phyloP scores from a whole-genome alignment of 2,888 invertebrate species.

The Conistra vaccinii region DNA sequence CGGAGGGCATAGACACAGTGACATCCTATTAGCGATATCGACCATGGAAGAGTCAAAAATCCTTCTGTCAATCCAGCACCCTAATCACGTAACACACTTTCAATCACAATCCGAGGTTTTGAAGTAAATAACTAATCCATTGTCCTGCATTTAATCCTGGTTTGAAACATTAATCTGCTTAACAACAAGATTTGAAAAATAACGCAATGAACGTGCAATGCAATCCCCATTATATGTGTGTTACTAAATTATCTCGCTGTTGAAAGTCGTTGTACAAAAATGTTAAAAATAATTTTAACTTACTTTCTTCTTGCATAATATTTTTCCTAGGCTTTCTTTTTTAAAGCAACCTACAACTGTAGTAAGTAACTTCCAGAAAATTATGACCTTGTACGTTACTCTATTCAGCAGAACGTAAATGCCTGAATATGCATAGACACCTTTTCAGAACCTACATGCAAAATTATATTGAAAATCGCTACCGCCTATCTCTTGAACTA shows the following conservation, averaged over 20 bases:
- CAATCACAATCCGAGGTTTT: neutral
- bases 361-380: too few species aligned
- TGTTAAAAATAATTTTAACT: neutral
- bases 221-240: neutral
- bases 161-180: neutral
- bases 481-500: slow-evolving; percentile 5
- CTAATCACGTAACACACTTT: too few species aligned
- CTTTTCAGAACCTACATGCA: neutral
- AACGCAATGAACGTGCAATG: too few species aligned
- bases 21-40: neutral
- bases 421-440: neutral
- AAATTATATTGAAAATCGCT: slow-evolving; percentile 18
- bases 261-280: neutral
- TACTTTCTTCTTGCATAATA: neutral
- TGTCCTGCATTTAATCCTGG: too few species aligned
- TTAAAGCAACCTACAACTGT: neutral
- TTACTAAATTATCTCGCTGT: neutral
- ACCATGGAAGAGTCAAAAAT: neutral
- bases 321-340: neutral
- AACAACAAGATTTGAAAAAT: too few species aligned
- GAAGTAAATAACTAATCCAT: neutral
- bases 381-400: too few species aligned
- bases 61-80: neutral
- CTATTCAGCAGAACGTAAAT: neutral
- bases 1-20: neutral